Conservation (phyloP, 2,888 invertebrate species). For the Odontocolon sp. region DNA sequence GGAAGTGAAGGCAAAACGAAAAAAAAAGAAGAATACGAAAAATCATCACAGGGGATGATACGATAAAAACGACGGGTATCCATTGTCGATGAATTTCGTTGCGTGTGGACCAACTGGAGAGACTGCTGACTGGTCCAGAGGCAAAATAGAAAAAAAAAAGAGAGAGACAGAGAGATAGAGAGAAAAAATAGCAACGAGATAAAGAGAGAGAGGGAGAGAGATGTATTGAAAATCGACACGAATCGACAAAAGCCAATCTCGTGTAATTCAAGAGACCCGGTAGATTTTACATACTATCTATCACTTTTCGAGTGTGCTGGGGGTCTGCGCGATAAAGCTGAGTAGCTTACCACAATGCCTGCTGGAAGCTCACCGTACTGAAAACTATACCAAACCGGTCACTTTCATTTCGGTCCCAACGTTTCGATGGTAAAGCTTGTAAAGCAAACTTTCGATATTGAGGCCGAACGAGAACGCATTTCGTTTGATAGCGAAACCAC, state of each 20-base stretch:
- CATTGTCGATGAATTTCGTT: constrained; percentile 6
- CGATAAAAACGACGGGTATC: not conserved
- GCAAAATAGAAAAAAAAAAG: not conserved
- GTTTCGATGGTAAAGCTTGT: too few species aligned
- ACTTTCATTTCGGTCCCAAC: too few species aligned
- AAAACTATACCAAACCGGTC: too few species aligned
- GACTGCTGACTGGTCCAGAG: not conserved
- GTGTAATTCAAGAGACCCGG: constrained; percentile 32
- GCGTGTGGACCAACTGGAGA: not conserved
- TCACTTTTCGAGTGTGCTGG: too few species aligned
- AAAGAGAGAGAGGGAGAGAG: not conserved
- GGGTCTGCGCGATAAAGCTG: too few species aligned
- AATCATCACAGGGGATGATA: constrained; percentile 21
- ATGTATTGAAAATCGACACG: constrained; percentile 16
- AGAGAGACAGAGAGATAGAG: too few species aligned
- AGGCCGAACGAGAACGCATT: constrained; percentile 24
- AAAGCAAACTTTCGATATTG: constrained; percentile 23
- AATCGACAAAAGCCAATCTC: constrained; percentile 23
- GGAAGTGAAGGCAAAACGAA: too few species aligned
- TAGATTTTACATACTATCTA: too few species aligned
- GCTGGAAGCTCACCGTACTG: too few species aligned
- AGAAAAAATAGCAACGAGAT: not conserved
- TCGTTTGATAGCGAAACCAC: constrained; percentile 31
- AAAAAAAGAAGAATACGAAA: constrained; percentile 18
- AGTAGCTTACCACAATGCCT: too few species aligned